Evolutionary conservation across 2,888 invertebrate species (phyloP).

Genomic region (Therioaphis trifolii): DNA sequence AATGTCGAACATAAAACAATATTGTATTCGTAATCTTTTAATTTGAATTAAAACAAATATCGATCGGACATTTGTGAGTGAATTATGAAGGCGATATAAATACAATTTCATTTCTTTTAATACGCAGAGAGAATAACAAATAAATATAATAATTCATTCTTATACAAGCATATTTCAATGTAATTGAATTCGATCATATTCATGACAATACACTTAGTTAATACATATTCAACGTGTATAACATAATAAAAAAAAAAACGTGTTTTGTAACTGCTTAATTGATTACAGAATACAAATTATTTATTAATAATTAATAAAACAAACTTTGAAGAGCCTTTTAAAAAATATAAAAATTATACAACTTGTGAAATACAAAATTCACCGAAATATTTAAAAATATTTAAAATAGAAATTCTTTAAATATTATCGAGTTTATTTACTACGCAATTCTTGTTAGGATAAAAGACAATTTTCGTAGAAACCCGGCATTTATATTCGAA

Average conservation of each 20-base stretch:
- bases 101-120: neutral
- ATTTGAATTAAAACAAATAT: too few species aligned
- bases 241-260: neutral
- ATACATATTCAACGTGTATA: neutral
- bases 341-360: too few species aligned
- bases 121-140: neutral
- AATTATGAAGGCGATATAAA: neutral
- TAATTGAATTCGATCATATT: neutral
- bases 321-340: slow-evolving; percentile 1
- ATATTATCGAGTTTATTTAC: too few species aligned
- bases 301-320: too few species aligned
- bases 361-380: too few species aligned
- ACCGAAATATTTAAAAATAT: too few species aligned
- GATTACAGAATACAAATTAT: slow-evolving; percentile 32
- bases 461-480: neutral
- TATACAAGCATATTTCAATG: neutral
- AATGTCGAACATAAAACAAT: too few species aligned
- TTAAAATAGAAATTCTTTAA: too few species aligned
- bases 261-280: slow-evolving; percentile 4
- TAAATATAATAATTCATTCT: neutral
- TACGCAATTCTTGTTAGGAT: too few species aligned
- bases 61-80: too few species aligned
- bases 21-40: too few species aligned
- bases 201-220: neutral
- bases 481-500: neutral